Conservation (phyloP, 2,113 vertebrate genomes). For the Hippocampus guttulatus region DNA sequence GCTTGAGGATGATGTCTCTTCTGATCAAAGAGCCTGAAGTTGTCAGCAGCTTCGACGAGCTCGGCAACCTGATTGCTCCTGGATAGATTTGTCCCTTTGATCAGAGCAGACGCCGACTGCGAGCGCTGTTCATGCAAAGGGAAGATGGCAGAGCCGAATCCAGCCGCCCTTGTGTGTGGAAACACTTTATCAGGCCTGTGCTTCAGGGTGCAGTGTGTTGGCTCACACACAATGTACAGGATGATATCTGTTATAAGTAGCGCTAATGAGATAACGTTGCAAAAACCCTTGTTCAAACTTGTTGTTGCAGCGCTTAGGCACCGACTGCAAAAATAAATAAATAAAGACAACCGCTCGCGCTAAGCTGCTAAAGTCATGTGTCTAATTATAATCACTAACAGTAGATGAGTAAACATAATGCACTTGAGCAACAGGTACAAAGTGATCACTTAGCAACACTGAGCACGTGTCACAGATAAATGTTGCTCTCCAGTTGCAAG, state of each 20-base stretch:
- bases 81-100: conserved; percentile 81
- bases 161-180: conserved; percentile 53
- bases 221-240: conserved; percentile 53
- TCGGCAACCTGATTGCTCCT: conserved; percentile 76
- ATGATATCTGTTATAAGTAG: conserved; percentile 71
- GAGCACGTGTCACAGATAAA: conserved; percentile 23
- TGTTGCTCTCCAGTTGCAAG: neutral
- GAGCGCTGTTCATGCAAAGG: conserved; percentile 76
- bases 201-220: conserved; percentile 43
- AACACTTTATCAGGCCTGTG: conserved; percentile 47
- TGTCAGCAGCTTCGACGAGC: conserved; percentile 77
- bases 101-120: conserved; percentile 72
- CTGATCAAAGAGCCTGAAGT: conserved; percentile 84
- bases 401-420: conserved; percentile 46
- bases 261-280: conserved; percentile 67
- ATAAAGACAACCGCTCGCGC: conserved; percentile 22
- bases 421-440: conserved; percentile 20
- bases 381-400: conserved; percentile 47
- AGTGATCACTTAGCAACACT: conserved; percentile 34
- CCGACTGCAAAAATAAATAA: conserved; percentile 38
- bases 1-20: conserved; percentile 79
- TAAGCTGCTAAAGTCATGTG: conserved; percentile 36
- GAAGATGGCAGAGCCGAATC: conserved; percentile 60
- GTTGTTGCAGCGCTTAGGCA: conserved; percentile 42
- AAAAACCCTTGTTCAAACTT: conserved; percentile 48